Percentiles rank a stretch among this genome's conserved stretches.
Conservation (phyloP, 2,797 vertebrate genomes). For the Uromys caudimaculatus region DNA sequence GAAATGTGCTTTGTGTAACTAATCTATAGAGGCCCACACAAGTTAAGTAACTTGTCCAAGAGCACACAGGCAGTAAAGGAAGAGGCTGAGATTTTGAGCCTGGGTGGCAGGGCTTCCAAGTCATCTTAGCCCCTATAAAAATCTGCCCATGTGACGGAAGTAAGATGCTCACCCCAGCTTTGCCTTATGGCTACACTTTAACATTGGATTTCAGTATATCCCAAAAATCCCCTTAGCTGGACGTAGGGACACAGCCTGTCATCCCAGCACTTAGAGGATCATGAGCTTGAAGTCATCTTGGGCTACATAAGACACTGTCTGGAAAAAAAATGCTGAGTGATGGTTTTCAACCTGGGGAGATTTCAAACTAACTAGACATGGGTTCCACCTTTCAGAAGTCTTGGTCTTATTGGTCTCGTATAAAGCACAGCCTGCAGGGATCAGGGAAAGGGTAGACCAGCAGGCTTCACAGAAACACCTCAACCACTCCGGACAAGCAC, state of each 20-base stretch:
- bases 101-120: background rate
- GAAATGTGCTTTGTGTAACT: constrained; percentile 1
- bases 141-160: background rate
- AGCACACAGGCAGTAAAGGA: background rate
- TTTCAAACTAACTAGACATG: background rate
- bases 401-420: constrained; percentile 22
- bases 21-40: background rate
- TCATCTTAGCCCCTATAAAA: background rate
- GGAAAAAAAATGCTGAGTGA: background rate
- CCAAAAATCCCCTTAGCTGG: background rate
- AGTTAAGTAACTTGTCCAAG: background rate
- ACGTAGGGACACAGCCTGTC: background rate
- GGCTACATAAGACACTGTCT: background rate
- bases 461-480: constrained; percentile 1
- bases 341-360: constrained; percentile 21
- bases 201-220: background rate
- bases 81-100: background rate
- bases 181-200: constrained; percentile 6
- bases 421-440: constrained; percentile 41
- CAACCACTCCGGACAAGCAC: background rate
- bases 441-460: background rate
- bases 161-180: background rate
- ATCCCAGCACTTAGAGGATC: background rate
- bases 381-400: constrained; percentile 6
- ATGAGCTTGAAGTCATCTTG: background rate